phyloP scores from a whole-genome alignment of 1,140 invertebrate species.

The Listronotus oregonensis region DNA sequence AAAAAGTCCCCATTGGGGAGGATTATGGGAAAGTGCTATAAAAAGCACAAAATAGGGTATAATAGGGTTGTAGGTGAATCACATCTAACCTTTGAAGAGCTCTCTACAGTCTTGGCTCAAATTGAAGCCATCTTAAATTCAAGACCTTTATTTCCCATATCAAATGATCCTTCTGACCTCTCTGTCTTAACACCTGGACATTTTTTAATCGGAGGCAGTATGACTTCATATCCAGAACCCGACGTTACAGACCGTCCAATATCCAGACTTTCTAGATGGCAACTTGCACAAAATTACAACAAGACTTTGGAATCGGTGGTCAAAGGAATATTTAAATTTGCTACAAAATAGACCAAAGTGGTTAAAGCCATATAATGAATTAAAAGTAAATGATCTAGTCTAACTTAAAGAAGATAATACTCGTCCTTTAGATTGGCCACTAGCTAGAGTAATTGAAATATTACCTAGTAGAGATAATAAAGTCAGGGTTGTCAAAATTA shows the following conservation, averaged over 20 bases:
- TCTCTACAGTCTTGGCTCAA: slow-evolving; percentile 45
- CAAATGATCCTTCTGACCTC: no score
- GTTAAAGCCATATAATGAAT: neutral
- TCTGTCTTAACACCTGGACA: neutral
- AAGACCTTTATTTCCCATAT: slow-evolving; percentile 32
- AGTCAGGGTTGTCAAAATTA: slow-evolving; percentile 13
- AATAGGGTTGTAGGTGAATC: slow-evolving; percentile 26
- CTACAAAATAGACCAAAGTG: no score
- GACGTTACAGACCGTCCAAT: neutral
- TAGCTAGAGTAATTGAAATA: slow-evolving; percentile 31
- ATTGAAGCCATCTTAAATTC: slow-evolving; percentile 53
- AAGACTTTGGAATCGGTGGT: no score
- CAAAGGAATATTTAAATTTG: no score
- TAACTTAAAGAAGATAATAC: slow-evolving; percentile 40
- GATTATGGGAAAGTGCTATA: slow-evolving; percentile 48
- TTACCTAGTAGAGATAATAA: slow-evolving; percentile 35
- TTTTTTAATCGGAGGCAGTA: neutral
- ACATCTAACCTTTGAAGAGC: slow-evolving; percentile 39
- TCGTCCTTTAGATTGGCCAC: slow-evolving; percentile 39
- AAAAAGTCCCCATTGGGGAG: slow-evolving; percentile 47
- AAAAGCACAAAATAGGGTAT: slow-evolving; percentile 34
- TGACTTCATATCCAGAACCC: neutral
- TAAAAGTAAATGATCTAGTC: slow-evolving; percentile 23
- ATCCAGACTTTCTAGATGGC: neutral
- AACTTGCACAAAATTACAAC: no score